These are phyloP conservation scores for Grammomys surdaster DNA, from an alignment of 2,113 vertebrate genomes.

Conservation along the genomic window DNA sequence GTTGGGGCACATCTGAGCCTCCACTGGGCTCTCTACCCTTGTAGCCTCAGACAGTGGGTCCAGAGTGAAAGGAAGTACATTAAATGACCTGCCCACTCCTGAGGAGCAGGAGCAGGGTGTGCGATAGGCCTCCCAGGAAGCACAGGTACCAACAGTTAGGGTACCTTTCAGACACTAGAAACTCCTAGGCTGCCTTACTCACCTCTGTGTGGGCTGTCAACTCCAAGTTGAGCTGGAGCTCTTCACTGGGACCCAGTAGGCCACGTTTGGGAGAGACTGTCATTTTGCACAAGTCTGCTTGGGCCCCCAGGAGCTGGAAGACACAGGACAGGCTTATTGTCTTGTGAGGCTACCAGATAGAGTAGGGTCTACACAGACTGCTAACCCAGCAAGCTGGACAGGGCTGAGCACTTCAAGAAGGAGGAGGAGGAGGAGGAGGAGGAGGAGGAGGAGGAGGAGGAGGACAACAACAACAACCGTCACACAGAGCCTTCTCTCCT, in stretches of 20 bases:
- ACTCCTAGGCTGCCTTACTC: conserved; percentile 55
- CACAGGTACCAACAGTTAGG: accelerated
- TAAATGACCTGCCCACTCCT: neutral
- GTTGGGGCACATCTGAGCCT: neutral
- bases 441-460: neutral
- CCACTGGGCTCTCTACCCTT: neutral
- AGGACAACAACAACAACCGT: neutral
- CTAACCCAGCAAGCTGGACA: neutral
- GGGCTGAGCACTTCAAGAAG: neutral
- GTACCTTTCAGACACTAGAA: neutral
- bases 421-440: neutral
- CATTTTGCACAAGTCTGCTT: conserved; percentile 86
- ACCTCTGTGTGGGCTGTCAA: conserved; percentile 88
- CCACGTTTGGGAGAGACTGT: conserved; percentile 87
- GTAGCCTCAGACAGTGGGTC: neutral
- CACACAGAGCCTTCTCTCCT: neutral
- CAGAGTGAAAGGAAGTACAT: neutral
- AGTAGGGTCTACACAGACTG: neutral
- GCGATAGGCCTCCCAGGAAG: neutral
- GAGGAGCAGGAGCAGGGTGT: neutral
- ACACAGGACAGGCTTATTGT: neutral
- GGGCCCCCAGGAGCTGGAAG: conserved; percentile 89
- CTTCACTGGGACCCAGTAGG: conserved; percentile 89
- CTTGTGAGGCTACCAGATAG: neutral
- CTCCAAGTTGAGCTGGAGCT: conserved; percentile 87